Evolutionary conservation across 2,888 invertebrate genomes (phyloP).

Genomic region (Adelognathus sp.): DNA sequence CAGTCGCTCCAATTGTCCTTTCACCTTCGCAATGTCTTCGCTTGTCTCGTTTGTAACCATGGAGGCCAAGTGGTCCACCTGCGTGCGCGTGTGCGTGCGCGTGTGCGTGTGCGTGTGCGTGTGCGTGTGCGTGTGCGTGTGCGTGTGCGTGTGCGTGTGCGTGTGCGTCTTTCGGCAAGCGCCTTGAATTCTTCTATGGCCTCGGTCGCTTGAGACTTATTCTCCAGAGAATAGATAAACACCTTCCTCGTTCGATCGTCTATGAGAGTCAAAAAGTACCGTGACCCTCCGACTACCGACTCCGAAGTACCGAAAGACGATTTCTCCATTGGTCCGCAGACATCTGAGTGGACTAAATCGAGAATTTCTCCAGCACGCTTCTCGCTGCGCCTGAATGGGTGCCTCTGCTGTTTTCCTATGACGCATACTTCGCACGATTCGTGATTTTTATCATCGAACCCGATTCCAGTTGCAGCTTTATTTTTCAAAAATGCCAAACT

Average conservation of each 20-base stretch:
- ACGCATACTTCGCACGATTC: slow-evolving; percentile 60
- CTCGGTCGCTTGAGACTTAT: slow-evolving; percentile 70
- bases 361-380: slow-evolving; percentile 62
- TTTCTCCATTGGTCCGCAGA: slow-evolving; percentile 75
- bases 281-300: slow-evolving; percentile 69
- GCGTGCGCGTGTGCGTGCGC: no score
- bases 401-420: slow-evolving; percentile 64
- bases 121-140: background rate
- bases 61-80: background rate
- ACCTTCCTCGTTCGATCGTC: slow-evolving; percentile 16
- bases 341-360: slow-evolving; percentile 73
- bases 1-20: no score
- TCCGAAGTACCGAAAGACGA: no score
- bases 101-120: background rate
- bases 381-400: slow-evolving; percentile 57
- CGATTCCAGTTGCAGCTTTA: slow-evolving; percentile 21
- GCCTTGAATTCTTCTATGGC: slow-evolving; percentile 66
- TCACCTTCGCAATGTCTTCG: background rate
- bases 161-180: slow-evolving; percentile 62
- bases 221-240: slow-evolving; percentile 54
- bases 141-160: no score
- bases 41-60: background rate
- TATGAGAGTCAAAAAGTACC: slow-evolving; percentile 61
- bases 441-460: slow-evolving; percentile 2
- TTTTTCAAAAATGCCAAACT: slow-evolving; percentile 50